A percentile compares a stretch with the other conserved stretches of the same genome.
Conservation (phyloP, 2,888 invertebrate genomes). For the Leistus spinibarbis region DNA sequence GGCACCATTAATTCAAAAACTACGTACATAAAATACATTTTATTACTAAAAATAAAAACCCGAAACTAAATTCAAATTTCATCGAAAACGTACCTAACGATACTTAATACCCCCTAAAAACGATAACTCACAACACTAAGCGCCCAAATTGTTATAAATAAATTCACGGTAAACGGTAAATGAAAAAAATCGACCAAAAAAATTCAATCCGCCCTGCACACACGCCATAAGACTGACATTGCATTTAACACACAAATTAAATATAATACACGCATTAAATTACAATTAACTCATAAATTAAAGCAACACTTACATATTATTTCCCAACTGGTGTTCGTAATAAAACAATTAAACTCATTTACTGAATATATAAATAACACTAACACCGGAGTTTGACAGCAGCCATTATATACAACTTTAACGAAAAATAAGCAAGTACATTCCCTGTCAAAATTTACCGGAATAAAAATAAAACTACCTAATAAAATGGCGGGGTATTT, state of each 20-base stretch:
- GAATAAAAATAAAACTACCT: slow-evolving; percentile 19
- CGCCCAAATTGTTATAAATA: background rate
- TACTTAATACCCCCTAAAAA: background rate
- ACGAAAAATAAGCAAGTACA: slow-evolving; percentile 39
- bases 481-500: slow-evolving; percentile 20
- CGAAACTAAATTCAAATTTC: background rate
- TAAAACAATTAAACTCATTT: slow-evolving; percentile 28
- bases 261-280: background rate
- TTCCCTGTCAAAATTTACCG: slow-evolving; percentile 27
- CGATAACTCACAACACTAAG: background rate
- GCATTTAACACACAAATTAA: slow-evolving; percentile 6
- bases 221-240: slow-evolving; percentile 33
- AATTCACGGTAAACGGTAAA: background rate
- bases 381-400: slow-evolving; percentile 40
- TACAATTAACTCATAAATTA: background rate
- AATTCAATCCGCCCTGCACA: slow-evolving; percentile 31
- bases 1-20: background rate
- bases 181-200: background rate
- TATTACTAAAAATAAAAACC: background rate
- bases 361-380: slow-evolving; percentile 37
- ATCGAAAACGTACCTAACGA: background rate
- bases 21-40: background rate
- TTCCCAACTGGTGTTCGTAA: slow-evolving; percentile 6
- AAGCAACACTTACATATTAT: slow-evolving; percentile 20
- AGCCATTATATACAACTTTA: slow-evolving; percentile 37